These are phyloP conservation scores for Leptura quadrifasciata DNA, from an alignment of 2,888 invertebrate species.

Conservation along the genomic window DNA sequence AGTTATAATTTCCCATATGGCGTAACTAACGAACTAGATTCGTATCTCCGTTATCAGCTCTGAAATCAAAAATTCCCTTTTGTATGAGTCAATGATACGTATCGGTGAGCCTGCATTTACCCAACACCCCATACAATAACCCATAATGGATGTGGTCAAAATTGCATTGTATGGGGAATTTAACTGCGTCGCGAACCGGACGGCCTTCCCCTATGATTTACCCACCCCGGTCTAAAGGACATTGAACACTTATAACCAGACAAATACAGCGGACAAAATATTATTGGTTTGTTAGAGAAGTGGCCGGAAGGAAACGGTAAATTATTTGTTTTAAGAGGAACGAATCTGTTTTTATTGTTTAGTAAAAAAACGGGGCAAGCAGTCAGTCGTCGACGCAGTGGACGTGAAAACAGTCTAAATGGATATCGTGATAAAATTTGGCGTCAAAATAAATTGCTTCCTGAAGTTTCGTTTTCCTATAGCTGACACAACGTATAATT, in stretches of 20 bases:
- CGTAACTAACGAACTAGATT: constrained; percentile 60
- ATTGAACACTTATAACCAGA: not conserved
- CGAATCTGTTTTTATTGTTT: not conserved
- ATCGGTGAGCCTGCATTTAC: constrained; percentile 69
- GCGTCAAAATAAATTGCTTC: constrained; percentile 26
- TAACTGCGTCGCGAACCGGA: constrained; percentile 39
- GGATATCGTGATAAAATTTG: constrained; percentile 19
- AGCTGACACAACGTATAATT: constrained; percentile 15
- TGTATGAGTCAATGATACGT: constrained; percentile 68
- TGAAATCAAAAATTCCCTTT: constrained; percentile 65
- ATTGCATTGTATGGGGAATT: constrained; percentile 64
- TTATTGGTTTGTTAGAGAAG: constrained; percentile 21
- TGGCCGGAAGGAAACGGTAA: not conserved
- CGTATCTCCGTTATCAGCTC: constrained; percentile 57
- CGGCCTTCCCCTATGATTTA: constrained; percentile 44
- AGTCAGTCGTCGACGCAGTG: constrained; percentile 3
- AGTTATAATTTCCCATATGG: constrained; percentile 63
- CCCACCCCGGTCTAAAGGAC: constrained; percentile 22
- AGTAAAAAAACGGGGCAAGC: constrained; percentile 15
- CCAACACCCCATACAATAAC: constrained; percentile 64
- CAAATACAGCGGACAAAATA: constrained; percentile 4
- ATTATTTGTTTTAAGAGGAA: constrained; percentile 10
- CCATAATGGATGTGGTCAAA: constrained; percentile 68
- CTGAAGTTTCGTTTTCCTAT: not conserved
- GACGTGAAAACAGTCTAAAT: constrained; percentile 19